These are phyloP conservation scores for Platorchestia sp. DNA, from an alignment of 1,140 invertebrate genomes.

Conservation along the genomic window DNA sequence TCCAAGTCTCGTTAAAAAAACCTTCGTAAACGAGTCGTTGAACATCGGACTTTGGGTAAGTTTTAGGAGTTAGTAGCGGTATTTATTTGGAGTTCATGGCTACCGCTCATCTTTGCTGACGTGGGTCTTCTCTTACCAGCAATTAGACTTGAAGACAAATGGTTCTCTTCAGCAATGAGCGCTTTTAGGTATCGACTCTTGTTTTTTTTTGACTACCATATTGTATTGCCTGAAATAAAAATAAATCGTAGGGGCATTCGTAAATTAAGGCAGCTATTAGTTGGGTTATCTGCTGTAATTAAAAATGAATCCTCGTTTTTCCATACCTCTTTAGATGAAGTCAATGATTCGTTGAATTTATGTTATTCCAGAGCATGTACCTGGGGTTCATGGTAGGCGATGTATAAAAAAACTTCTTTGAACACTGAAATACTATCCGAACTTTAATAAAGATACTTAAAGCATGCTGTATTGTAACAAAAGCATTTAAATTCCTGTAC, in stretches of 20 bases:
- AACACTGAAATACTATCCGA: not conserved
- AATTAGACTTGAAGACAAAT: not conserved
- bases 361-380: not conserved
- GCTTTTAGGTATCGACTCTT: not conserved
- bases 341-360: not conserved
- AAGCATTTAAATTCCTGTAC: not conserved
- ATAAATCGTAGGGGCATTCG: not conserved
- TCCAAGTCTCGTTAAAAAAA: not conserved
- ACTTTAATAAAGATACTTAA: not conserved
- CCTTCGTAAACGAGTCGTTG: not conserved
- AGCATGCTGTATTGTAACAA: not conserved
- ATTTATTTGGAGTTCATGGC: not conserved
- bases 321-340: not conserved
- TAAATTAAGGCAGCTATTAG: not conserved
- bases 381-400: not conserved
- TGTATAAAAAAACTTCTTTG: not conserved
- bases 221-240: not conserved
- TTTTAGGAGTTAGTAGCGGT: not conserved
- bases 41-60: not conserved
- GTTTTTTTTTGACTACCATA: too few relatives aligned
- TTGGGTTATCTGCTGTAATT: not conserved
- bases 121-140: not conserved
- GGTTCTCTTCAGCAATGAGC: not conserved
- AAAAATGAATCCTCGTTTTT: not conserved
- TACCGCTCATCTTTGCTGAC: not conserved